Base-by-base conservation (phyloP, 2,888 invertebrate genomes). In the Andrena chrysosceles region DNA sequence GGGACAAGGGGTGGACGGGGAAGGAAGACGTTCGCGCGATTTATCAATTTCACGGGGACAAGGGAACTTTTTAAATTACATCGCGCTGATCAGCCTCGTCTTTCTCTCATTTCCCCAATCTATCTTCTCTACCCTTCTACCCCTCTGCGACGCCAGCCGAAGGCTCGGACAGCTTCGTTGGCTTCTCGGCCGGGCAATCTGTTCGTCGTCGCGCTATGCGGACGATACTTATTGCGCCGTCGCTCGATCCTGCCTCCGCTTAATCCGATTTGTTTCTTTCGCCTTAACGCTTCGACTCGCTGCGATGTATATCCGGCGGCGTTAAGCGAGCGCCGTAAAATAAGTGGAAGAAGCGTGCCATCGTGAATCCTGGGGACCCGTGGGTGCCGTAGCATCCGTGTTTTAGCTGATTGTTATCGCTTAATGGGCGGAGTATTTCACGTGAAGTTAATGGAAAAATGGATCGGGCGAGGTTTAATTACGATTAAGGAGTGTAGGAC, bases 31-130 rank as follows among this genome's bases (percentile, higher is more conserved):
- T 78, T 80, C 69, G 87, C 88, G 88, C 92, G 91, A 92, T 92
- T 92, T 92, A 91, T 92, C 91, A 91, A 91, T 91, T 92, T 92
- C 91, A 90, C 87, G 86, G 85, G 83, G 87, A 83, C 81, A 89
- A 87, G 87, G 86, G 83, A 91, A 91, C 89, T 91, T 92, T 92
- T 92, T 91, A 92, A 92, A 92, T 92, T 92, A 91, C 91, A 90
- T 89, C 87, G 88, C 81, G 85, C 83, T 88, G 89, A 91, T 91
- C 91, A 89, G 82, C 78, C 85, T 88, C 87, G 79, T 82, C 85
- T 87, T 84, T 87, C 85, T 86, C 87, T 83, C 86, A 81, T 87
- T 87, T 87, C 81, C 85, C 82, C 82, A 26, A 84, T 87, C 80
- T 67, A 64, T 73, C 54, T 70, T 63, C 66, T 49, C 62, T 52